Evolutionary conservation across 2,888 invertebrate genomes (phyloP), one percentile per base, ranked within the genome.

Genomic region (Eurytoma californica): DNA sequence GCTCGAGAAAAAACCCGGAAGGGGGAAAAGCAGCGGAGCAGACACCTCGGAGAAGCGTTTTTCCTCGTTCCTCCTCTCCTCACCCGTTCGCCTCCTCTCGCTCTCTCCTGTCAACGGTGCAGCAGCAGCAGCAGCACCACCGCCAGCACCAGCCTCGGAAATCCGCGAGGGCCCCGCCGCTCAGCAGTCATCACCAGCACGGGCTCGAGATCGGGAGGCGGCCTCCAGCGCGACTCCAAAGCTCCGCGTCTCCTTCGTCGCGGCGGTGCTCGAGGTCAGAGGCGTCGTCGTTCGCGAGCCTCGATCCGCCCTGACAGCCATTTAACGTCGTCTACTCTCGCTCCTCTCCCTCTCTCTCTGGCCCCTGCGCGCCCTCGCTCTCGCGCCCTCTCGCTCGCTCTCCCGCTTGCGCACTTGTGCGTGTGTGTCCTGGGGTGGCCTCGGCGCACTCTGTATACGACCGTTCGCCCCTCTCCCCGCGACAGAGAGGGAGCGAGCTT

Each of bases 241-340:
- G 57, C 55, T 72, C 74, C 74, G 66, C 60, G 75, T 79, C 58
- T 57, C 53, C 47, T 47, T 65, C 49, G 65, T 58, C 49, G 65
- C 39, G 61, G 39, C 61, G 47, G 16, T 74, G 65, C 49, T 72
- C 80, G 74, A 77, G 74, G 77, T 80, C 77, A 77, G 70, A 77
- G 73, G 77, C 77, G 74, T 73, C 70, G 80, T 80, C 74, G 77
- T 77, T 70, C 60, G 77, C 77, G 80, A 80, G 73, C 80, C 80
- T 77, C 77, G 77, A 77, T 77, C 77, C 77, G 73, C 77, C 80
- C 80, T 80, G 80, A 77, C 77, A 80, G 77, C 80, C 80, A 80
- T 80, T 80, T 80, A 80, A 80, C 80, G 76, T 77, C 72, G 72
- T 65, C 80, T 74, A 58, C 67, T 67, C 55, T 77, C 55, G 49